A percentile compares a stretch with the other conserved stretches of the same genome.
Conservation (phyloP, 2,888 invertebrate genomes). For the Sarcophaga subvicina region DNA sequence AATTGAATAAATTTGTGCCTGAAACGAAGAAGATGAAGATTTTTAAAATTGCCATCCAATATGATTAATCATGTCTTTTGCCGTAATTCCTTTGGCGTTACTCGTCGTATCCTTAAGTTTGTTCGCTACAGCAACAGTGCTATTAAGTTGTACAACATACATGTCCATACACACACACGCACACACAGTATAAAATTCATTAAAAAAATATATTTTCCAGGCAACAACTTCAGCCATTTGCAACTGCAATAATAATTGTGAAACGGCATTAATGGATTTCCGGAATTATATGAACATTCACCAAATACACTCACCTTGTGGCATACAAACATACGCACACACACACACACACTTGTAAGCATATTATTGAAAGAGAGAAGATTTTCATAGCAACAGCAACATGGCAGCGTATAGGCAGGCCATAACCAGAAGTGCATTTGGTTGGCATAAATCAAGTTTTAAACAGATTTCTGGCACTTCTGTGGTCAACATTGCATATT, state of each 20-base stretch:
- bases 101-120: neutral
- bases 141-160: neutral
- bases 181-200: constrained; percentile 27
- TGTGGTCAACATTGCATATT: constrained; percentile 44
- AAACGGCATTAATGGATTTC: constrained; percentile 37
- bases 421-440: constrained; percentile 53
- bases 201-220: constrained; percentile 33
- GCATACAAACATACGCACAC: no score
- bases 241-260: neutral
- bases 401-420: constrained; percentile 16
- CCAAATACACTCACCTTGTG: neutral
- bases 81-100: neutral
- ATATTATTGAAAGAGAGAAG: no score
- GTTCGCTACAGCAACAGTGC: neutral
- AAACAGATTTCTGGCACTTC: constrained; percentile 50
- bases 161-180: no score
- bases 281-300: neutral
- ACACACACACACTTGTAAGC: neutral
- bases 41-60: neutral
- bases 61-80: neutral
- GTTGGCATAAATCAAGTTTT: constrained; percentile 59
- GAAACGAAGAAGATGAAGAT: neutral
- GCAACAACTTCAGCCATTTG: neutral
- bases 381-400: no score
- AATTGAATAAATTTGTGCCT: neutral